Conservation (phyloP, 2,113 vertebrate genomes). For the Aleadryas rufinucha region DNA sequence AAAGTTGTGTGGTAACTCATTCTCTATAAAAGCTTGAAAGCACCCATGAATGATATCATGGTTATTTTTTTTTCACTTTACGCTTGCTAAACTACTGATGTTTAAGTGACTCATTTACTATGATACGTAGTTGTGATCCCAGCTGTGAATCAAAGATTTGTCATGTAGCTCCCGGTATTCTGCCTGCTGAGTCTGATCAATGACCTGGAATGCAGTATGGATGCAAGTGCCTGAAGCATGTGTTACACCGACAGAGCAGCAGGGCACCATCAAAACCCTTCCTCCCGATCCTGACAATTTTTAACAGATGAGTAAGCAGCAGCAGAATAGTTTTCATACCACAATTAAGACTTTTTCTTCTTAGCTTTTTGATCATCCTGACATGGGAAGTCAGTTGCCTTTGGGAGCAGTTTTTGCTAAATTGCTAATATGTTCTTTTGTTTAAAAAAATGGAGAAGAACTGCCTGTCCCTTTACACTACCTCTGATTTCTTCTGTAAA, state of each 20-base stretch:
- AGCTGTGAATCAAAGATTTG: constrained; percentile 86
- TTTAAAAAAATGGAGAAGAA: neutral
- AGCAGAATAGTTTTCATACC: constrained; percentile 66
- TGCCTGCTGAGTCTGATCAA: constrained; percentile 77
- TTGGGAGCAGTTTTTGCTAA: neutral
- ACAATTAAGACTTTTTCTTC: constrained; percentile 69
- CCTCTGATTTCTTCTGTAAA: neutral
- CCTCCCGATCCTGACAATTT: constrained; percentile 75
- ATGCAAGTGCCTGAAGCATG: constrained; percentile 82
- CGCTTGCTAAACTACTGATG: constrained; percentile 80
- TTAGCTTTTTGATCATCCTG: constrained; percentile 58
- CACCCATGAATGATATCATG: constrained; percentile 82
- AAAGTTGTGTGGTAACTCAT: neutral
- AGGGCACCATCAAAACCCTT: constrained; percentile 82
- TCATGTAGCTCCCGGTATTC: constrained; percentile 70
- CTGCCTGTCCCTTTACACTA: neutral
- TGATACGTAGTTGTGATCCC: constrained; percentile 81
- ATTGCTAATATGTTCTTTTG: neutral
- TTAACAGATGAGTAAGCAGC: constrained; percentile 87
- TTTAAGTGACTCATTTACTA: constrained; percentile 84
- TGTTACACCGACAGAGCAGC: constrained; percentile 83
- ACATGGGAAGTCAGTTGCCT: constrained; percentile 31
- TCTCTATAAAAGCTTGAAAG: constrained; percentile 59
- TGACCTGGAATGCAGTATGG: constrained; percentile 84
- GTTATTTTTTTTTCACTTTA: constrained; percentile 67